Evolutionary conservation across 1,140 invertebrate species (phyloP).

Genomic region (Tetramorium parvispinum): DNA sequence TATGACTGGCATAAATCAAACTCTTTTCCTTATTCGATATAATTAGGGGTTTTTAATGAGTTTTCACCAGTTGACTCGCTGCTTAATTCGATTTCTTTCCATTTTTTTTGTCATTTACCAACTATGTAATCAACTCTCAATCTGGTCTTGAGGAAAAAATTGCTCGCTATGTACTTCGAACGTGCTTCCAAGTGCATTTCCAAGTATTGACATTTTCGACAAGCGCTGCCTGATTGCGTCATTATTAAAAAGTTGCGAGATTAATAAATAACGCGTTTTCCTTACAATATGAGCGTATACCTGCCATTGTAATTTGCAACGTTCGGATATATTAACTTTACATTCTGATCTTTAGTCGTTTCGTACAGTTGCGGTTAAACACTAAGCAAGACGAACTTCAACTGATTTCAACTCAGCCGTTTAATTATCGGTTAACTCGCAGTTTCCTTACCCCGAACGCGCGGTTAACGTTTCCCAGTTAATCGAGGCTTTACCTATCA

Average conservation of each 20-base stretch:
- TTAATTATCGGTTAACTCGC: constrained; percentile 55
- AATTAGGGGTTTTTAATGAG: not conserved
- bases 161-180: constrained; percentile 10
- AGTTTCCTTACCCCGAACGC: not conserved
- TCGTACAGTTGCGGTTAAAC: not conserved
- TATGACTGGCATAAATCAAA: constrained; percentile 7
- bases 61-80: not conserved
- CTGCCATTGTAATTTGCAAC: not conserved
- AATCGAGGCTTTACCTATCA: constrained; percentile 9
- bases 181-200: not conserved
- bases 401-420: constrained; percentile 4
- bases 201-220: constrained; percentile 43
- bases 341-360: not conserved
- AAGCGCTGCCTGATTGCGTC: not conserved
- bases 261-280: constrained; percentile 30
- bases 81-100: not conserved
- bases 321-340: not conserved
- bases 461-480: constrained; percentile 32
- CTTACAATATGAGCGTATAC: not conserved
- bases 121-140: constrained; percentile 19
- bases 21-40: not conserved
- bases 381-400: constrained; percentile 24
- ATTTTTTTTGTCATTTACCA: not conserved
- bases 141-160: not conserved
- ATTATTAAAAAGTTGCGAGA: constrained; percentile 27